A percentile compares a stretch with the other conserved stretches of the same genome.
phyloP scores from a whole-genome alignment of 2,797 vertebrate species.

The Chrysolophus pictus region DNA sequence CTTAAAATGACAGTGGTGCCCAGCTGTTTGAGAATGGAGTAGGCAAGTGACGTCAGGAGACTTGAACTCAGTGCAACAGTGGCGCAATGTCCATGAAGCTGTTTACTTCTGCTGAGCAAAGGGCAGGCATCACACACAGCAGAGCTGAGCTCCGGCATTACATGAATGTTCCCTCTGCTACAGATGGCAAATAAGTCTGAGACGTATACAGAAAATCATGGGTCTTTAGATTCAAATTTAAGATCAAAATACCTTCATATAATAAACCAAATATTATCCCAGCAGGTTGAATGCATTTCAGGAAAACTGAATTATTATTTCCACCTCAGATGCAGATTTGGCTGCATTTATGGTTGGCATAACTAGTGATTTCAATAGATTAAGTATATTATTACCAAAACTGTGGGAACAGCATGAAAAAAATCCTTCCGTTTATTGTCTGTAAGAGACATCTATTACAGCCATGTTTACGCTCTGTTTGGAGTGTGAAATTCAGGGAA shows the following conservation, averaged over 20 bases:
- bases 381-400: neutral
- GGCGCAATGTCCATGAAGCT: fast-evolving
- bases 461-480: neutral
- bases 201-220: neutral
- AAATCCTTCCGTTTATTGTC: neutral
- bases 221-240: neutral
- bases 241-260: neutral
- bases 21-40: neutral
- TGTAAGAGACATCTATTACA: neutral
- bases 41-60: neutral
- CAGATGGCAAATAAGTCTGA: neutral
- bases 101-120: neutral
- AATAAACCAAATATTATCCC: neutral
- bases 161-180: neutral
- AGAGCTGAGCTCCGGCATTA: neutral
- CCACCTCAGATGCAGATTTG: neutral
- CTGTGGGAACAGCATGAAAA: neutral
- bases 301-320: neutral
- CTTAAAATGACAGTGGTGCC: neutral
- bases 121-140: neutral
- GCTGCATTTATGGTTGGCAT: neutral
- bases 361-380: neutral
- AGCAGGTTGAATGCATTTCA: neutral
- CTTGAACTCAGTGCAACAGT: neutral
- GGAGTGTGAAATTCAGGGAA: neutral